Evolutionary conservation across 2,797 vertebrate genomes (phyloP).

Genomic region (Podargus strigoides): DNA sequence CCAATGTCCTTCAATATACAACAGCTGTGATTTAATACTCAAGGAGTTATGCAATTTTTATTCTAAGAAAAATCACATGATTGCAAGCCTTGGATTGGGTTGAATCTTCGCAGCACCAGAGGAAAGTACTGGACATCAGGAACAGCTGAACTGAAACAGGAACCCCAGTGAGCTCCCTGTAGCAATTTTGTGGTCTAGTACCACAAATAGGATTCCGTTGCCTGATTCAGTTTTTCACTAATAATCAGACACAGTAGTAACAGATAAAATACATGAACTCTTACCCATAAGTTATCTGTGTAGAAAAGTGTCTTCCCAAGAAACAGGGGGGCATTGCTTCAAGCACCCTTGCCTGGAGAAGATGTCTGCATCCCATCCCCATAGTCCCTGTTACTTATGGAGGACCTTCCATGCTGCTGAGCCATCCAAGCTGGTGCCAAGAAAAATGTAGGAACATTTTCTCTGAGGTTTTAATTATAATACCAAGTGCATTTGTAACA

Average conservation of each 20-base stretch:
- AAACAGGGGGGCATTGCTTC: background rate
- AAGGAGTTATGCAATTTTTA: background rate
- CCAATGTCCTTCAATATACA: fast-evolving
- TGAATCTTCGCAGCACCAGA: background rate
- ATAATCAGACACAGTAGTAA: background rate
- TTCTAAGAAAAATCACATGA: background rate
- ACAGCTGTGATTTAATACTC: background rate
- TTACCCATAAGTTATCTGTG: background rate
- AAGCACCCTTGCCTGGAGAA: background rate
- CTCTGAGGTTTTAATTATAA: background rate
- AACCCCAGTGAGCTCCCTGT: background rate
- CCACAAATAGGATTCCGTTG: background rate
- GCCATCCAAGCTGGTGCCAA: background rate
- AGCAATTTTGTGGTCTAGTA: background rate
- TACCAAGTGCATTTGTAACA: background rate
- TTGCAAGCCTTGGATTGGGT: background rate
- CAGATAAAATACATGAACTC: background rate
- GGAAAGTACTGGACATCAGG: background rate
- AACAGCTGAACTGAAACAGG: background rate
- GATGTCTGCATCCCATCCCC: background rate
- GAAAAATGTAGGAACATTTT: background rate
- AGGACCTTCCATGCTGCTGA: background rate
- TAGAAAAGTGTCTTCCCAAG: background rate
- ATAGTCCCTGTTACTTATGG: fast-evolving
- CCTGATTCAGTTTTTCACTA: background rate